Conservation (phyloP, 1,140 invertebrate genomes). For the Propsilocerus akamusi region DNA sequence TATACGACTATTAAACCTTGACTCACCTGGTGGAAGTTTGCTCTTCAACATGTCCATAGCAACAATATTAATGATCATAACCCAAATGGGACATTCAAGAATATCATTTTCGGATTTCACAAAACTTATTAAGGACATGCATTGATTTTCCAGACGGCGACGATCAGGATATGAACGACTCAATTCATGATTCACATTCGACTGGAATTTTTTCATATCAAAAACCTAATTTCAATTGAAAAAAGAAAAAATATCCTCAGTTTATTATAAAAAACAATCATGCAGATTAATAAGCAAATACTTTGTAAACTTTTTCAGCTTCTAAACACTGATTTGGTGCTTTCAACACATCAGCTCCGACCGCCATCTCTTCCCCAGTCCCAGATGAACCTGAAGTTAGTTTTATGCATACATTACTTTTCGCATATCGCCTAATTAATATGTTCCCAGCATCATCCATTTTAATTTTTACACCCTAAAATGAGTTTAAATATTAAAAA, state of each 20-base stretch:
- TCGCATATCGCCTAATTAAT: conserved; percentile 77
- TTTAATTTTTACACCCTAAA: conserved; percentile 81
- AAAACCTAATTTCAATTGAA: conserved; percentile 46
- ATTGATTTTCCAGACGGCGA: conserved; percentile 68
- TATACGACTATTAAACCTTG: too few relatives aligned
- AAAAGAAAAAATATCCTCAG: conserved; percentile 5
- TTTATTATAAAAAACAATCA: neutral
- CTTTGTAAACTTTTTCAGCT: conserved; percentile 76
- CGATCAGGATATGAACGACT: conserved; percentile 74
- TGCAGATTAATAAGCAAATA: conserved; percentile 17
- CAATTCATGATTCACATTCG: conserved; percentile 76
- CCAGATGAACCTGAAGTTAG: conserved; percentile 40
- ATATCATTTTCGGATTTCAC: conserved; percentile 72
- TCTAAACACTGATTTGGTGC: conserved; percentile 69
- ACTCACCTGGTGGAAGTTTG: conserved; percentile 55
- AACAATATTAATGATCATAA: conserved; percentile 88
- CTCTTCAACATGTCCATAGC: conserved; percentile 92
- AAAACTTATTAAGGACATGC: conserved; percentile 73
- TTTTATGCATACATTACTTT: conserved; percentile 78
- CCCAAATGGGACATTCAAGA: conserved; percentile 84
- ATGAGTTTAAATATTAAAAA: conserved; percentile 10
- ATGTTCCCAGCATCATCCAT: conserved; percentile 92
- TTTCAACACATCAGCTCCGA: conserved; percentile 71
- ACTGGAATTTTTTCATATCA: conserved; percentile 93
- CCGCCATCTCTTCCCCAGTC: conserved; percentile 67